A percentile compares a stretch with the other conserved stretches of the same genome.
phyloP scores from a whole-genome alignment of 2,888 invertebrate genomes.

The Teleiodes luculella region DNA sequence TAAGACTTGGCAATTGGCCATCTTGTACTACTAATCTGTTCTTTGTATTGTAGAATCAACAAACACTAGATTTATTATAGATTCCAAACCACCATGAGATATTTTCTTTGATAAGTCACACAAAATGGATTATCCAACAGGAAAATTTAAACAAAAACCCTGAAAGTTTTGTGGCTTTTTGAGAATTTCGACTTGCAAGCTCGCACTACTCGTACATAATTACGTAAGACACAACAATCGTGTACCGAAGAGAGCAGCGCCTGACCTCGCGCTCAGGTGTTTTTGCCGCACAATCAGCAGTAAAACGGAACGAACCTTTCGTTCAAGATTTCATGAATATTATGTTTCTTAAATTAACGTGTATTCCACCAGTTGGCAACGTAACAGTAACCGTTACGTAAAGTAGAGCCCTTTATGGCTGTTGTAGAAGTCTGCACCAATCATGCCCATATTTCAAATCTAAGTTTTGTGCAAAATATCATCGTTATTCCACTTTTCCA shows the following conservation, averaged over 20 bases:
- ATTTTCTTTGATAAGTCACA: too few relatives aligned
- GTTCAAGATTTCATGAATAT: conserved; percentile 46
- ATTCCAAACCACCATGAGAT: too few relatives aligned
- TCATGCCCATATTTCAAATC: conserved; percentile 2
- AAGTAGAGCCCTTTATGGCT: conserved; percentile 1
- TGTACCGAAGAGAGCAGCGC: conserved; percentile 37
- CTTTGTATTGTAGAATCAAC: too few relatives aligned
- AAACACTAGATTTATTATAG: too few relatives aligned
- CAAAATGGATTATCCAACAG: too few relatives aligned
- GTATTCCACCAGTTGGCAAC: neutral
- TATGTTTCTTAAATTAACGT: conserved; percentile 31
- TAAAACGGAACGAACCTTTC: conserved; percentile 62
- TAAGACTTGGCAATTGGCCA: too few relatives aligned
- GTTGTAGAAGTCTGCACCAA: conserved; percentile 5
- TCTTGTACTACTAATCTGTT: too few relatives aligned
- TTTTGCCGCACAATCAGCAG: conserved; percentile 65
- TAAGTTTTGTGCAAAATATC: conserved; percentile 1
- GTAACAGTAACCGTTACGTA: too few relatives aligned
- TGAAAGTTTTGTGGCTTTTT: too few relatives aligned
- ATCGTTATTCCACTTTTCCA: neutral
- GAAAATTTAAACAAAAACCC: too few relatives aligned
- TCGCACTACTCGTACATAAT: too few relatives aligned
- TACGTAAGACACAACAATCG: conserved; percentile 27
- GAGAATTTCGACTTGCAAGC: too few relatives aligned
- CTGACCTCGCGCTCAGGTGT: conserved; percentile 56